Evolutionary conservation across 1,140 invertebrate species (phyloP), one percentile per base, ranked within the genome.

Genomic region (Cydia fagiglandana): DNA sequence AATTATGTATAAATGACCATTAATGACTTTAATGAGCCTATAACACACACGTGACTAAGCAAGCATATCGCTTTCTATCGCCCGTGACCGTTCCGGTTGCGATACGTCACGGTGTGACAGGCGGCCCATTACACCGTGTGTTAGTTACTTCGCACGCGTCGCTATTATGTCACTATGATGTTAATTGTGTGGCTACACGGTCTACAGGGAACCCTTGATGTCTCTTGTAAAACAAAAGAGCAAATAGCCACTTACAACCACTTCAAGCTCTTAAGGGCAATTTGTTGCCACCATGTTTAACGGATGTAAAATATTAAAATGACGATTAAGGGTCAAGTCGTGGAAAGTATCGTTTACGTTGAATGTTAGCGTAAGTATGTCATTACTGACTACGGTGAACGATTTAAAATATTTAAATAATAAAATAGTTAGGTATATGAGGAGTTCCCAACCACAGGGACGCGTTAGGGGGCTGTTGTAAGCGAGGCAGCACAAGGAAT

Each of bases 81-180:
- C 34, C 66, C 66, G 34, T 38, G 15, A 70, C 66, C 30, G 66
- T 70, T 70, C 20, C 66, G 66, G 15, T n/a, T 68, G 30, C 66
- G 66, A 34, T 66, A 66, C 34, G 66, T 38, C 66, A 70, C 66
- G 66, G 66, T 70, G 66, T 70, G 66, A 70, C 34, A 70, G 30
- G 17, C 66, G n/a, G 66, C 66, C 34, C 7, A 34, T 70, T 70
- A 70, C 66, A 38, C 38, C 64, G 64, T 68, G 38, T 70, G 64
- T 66, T 34, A 38, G 64, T 68, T 70, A 70, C 66, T 70, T 70
- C 6, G 20, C 66, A 17, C 28, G 64, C 24, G 9, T 41, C 38
- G 38, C 15, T 41, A 45, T 70, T 70, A 70, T 70, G 66, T 68
- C 64, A 70, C 30, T 70, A 17, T 41, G 66, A 70, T 70, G 66